These are phyloP conservation scores for Papilio elwesi DNA, from an alignment of 2,888 invertebrate species.

Conservation along the genomic window DNA sequence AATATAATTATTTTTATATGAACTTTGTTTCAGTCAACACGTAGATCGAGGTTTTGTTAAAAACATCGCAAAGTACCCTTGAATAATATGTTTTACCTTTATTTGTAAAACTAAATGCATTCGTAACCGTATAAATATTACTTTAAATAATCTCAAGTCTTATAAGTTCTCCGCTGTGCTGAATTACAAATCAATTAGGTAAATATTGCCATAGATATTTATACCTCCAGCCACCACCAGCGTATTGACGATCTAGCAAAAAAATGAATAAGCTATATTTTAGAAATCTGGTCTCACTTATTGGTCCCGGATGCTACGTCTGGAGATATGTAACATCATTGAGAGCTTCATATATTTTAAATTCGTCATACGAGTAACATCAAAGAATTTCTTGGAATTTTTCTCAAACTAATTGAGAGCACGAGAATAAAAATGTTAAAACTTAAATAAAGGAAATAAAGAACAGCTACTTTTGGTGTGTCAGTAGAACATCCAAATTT, in stretches of 20 bases:
- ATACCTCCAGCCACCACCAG: no score
- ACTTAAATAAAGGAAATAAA: neutral
- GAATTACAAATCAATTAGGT: neutral
- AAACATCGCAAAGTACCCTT: neutral
- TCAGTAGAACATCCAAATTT: slow-evolving; percentile 11
- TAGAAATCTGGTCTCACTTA: no score
- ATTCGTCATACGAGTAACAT: neutral
- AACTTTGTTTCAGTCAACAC: neutral
- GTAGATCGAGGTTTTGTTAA: neutral
- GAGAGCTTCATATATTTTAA: no score
- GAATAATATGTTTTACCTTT: neutral
- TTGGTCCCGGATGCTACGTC: no score
- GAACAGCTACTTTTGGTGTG: slow-evolving; percentile 5
- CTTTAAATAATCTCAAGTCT: slow-evolving; percentile 10
- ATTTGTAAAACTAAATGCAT: neutral
- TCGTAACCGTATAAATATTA: neutral
- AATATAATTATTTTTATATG: no score
- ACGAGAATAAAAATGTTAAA: neutral
- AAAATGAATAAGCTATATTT: no score
- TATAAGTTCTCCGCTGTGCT: neutral
- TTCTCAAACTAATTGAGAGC: neutral
- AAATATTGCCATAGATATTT: neutral
- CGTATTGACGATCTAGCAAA: no score
- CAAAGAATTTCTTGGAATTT: neutral
- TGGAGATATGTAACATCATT: no score